A percentile compares a stretch with the other conserved stretches of the same genome.
phyloP scores from a whole-genome alignment of 2,888 invertebrate genomes.

The Malthinus seriepunctatus region DNA sequence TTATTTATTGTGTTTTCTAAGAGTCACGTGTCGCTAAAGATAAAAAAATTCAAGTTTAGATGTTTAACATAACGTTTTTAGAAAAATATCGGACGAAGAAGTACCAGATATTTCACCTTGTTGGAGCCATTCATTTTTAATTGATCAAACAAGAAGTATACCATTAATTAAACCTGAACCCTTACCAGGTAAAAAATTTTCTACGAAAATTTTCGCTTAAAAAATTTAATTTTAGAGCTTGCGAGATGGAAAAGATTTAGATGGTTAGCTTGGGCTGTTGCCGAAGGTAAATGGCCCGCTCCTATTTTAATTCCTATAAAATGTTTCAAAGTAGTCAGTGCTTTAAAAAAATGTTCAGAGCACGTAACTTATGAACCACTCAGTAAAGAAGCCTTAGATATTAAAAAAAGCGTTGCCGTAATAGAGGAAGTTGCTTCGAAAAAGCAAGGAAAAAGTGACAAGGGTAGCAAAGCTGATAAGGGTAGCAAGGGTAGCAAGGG shows the following conservation, averaged over 20 bases:
- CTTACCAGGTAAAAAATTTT: slow-evolving; percentile 36
- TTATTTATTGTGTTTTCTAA: too few relatives aligned
- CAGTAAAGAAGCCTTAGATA: slow-evolving; percentile 27
- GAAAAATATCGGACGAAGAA: slow-evolving; percentile 19
- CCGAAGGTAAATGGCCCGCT: slow-evolving; percentile 43
- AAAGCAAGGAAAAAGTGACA: not conserved
- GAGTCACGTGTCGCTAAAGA: too few relatives aligned
- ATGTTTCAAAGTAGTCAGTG: slow-evolving; percentile 44
- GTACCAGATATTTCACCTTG: slow-evolving; percentile 48
- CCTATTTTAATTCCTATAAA: slow-evolving; percentile 39
- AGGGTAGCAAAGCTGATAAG: not conserved
- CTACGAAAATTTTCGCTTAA: not conserved
- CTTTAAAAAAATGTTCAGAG: slow-evolving; percentile 36
- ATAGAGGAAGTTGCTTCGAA: slow-evolving; percentile 17
- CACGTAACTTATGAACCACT: slow-evolving; percentile 25
- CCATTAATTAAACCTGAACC: slow-evolving; percentile 47
- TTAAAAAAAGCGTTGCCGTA: slow-evolving; percentile 25
- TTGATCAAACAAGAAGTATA: slow-evolving; percentile 50
- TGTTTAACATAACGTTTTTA: too few relatives aligned
- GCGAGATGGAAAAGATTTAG: slow-evolving; percentile 55
- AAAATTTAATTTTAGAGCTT: slow-evolving; percentile 37
- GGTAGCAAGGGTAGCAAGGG: not conserved
- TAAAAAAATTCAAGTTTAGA: too few relatives aligned
- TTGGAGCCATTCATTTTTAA: slow-evolving; percentile 48
- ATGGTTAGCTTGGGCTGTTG: slow-evolving; percentile 55